Conservation (phyloP, 2,113 vertebrate genomes). For the Chionis minor region DNA sequence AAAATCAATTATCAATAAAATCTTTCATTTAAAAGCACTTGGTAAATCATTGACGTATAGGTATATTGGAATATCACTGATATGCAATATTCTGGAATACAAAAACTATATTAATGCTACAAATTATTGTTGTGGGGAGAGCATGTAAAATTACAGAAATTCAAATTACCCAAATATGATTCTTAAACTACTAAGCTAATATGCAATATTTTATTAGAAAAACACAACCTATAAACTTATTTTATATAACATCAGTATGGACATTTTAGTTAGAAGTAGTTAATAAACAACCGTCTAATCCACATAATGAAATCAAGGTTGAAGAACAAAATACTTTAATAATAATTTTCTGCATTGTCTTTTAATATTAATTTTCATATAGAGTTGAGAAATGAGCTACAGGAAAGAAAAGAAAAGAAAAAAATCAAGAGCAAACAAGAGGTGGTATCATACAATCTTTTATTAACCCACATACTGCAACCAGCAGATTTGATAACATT, state of each 20-base stretch:
- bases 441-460: conserved; percentile 21
- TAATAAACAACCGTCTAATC: not conserved
- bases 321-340: not conserved
- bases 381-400: not conserved
- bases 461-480: conserved; percentile 41
- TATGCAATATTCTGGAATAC: not conserved
- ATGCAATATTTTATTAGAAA: not conserved
- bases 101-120: not conserved
- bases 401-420: not conserved
- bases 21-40: not conserved
- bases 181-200: not conserved
- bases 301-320: not conserved
- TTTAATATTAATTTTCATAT: not conserved
- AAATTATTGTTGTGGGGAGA: not conserved
- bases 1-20: not conserved
- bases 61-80: not conserved
- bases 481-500: conserved; percentile 42
- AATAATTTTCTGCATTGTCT: not conserved
- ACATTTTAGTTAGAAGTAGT: not conserved
- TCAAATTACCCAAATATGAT: not conserved
- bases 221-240: not conserved
- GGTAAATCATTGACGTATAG: not conserved
- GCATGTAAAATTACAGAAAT: not conserved
- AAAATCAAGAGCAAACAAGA: not conserved
- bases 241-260: not conserved